phyloP scores from a whole-genome alignment of 2,888 invertebrate species.

The Pseudolycoriella hygida region DNA sequence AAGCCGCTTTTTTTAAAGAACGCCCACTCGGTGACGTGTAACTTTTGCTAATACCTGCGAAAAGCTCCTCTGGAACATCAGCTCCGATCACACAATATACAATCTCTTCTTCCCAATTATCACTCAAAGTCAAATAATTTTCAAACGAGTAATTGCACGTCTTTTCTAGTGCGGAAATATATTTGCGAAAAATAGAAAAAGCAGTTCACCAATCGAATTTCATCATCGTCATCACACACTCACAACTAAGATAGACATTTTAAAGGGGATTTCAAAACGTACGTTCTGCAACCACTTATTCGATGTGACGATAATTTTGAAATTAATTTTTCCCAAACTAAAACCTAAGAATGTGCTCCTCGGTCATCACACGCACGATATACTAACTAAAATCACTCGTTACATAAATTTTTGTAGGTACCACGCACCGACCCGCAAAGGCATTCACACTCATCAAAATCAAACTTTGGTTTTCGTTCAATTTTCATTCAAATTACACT shows the following conservation, averaged over 20 bases:
- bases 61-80: too few species aligned
- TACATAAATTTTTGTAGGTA: not conserved
- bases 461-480: not conserved
- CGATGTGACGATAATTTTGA: too few species aligned
- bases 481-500: slow-evolving; percentile 15
- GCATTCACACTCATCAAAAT: too few species aligned
- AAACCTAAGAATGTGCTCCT: not conserved
- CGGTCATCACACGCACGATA: not conserved
- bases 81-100: not conserved
- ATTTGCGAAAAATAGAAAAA: not conserved
- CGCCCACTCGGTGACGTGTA: not conserved
- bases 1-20: not conserved
- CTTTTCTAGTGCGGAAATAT: not conserved
- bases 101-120: too few species aligned
- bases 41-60: not conserved
- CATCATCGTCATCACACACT: too few species aligned
- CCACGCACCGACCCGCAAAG: not conserved
- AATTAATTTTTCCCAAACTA: not conserved
- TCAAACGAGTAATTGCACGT: too few species aligned
- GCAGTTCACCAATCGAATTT: not conserved
- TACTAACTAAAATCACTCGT: not conserved
- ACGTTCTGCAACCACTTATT: too few species aligned
- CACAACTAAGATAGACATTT: too few species aligned
- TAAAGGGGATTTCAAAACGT: too few species aligned
- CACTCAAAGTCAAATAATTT: too few species aligned